These are phyloP conservation scores for Colius striatus DNA, from an alignment of 2,113 vertebrate genomes.

Conservation along the genomic window DNA sequence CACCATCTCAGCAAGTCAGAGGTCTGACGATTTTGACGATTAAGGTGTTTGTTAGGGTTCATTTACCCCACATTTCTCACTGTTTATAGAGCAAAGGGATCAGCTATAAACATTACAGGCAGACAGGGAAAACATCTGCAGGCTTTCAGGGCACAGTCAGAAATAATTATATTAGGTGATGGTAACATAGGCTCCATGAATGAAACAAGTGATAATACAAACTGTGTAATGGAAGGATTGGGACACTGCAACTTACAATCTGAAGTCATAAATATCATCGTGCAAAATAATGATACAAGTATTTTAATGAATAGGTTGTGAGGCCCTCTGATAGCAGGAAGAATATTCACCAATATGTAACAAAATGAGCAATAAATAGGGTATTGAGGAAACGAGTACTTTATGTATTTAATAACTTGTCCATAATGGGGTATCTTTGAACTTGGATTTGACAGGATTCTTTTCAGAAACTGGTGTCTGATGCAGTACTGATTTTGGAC, in stretches of 20 bases:
- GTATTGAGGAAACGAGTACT: background rate
- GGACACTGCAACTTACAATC: background rate
- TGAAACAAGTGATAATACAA: constrained; percentile 15
- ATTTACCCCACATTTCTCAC: constrained; percentile 10
- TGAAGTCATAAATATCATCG: background rate
- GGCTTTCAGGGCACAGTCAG: constrained; percentile 27
- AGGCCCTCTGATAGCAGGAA: background rate
- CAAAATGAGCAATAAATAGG: background rate
- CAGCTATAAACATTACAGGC: constrained; percentile 43
- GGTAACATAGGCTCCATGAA: constrained; percentile 12
- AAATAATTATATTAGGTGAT: constrained; percentile 50
- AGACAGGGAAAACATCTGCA: constrained; percentile 72
- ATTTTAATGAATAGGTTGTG: background rate
- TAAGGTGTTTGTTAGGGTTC: constrained; percentile 11
- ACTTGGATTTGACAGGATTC: background rate
- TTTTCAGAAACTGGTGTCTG: background rate
- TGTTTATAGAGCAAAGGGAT: constrained; percentile 64
- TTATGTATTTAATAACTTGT: background rate
- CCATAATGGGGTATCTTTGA: background rate
- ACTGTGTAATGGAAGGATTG: background rate
- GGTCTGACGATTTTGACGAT: constrained; percentile 1
- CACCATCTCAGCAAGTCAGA: background rate
- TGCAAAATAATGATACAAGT: background rate
- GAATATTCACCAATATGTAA: background rate
- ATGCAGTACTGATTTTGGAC: background rate